These are phyloP conservation scores for Rugalucina vietnamica DNA, from an alignment of 2,888 invertebrate species.

Conservation along the genomic window DNA sequence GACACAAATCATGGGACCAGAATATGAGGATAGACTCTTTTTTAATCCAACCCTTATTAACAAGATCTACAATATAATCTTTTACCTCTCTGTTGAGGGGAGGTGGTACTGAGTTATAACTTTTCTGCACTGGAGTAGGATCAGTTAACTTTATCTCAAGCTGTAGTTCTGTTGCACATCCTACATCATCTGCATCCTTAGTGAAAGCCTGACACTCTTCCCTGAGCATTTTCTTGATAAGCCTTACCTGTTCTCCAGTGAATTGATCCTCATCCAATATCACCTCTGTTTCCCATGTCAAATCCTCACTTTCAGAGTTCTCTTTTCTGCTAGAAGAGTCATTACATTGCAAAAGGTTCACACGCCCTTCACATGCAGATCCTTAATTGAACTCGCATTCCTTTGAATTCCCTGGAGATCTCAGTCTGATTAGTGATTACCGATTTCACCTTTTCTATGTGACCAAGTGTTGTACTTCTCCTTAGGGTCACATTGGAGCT, in stretches of 20 bases:
- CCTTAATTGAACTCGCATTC: neutral
- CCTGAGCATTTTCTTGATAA: conserved; percentile 12
- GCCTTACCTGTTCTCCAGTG: conserved; percentile 6
- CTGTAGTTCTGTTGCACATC: conserved; percentile 29
- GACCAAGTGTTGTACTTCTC: neutral
- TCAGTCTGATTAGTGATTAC: conserved; percentile 18
- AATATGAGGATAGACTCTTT: neutral
- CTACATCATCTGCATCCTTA: conserved; percentile 31
- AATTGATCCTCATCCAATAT: neutral
- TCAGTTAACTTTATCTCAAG: conserved; percentile 34
- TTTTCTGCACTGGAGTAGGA: conserved; percentile 27
- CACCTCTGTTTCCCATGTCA: neutral
- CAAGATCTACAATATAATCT: conserved; percentile 31
- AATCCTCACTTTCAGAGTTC: neutral
- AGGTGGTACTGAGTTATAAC: conserved; percentile 30
- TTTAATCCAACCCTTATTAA: conserved; percentile 25
- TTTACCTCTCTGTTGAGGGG: conserved; percentile 45
- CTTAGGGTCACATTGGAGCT: neutral
- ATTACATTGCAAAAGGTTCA: neutral
- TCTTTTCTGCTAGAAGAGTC: neutral
- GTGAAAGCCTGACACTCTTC: conserved; percentile 40
- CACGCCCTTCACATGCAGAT: neutral
- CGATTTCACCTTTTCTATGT: conserved; percentile 11
- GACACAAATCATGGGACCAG: conserved; percentile 45
- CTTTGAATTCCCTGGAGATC: neutral